These are phyloP conservation scores for Alca torda DNA, from an alignment of 2,797 vertebrate genomes.

Conservation along the genomic window DNA sequence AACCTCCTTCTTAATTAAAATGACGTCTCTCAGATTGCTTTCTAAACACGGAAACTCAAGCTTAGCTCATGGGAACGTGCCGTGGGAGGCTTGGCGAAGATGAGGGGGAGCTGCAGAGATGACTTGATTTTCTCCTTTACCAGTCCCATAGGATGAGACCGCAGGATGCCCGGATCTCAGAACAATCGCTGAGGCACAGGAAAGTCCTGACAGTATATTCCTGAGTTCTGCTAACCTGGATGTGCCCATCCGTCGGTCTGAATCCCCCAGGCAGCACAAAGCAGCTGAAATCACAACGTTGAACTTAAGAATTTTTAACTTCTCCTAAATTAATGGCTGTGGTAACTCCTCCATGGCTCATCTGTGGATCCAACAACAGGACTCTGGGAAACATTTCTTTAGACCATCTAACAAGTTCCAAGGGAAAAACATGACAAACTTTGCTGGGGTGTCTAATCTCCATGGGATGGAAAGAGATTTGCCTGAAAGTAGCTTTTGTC, in stretches of 20 bases:
- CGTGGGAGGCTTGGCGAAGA: not conserved
- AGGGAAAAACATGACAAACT: not conserved
- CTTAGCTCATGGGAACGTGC: not conserved
- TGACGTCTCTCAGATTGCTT: not conserved
- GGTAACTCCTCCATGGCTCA: not conserved
- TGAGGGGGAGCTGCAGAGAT: not conserved
- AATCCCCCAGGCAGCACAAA: not conserved
- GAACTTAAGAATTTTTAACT: not conserved
- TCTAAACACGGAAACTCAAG: accelerated
- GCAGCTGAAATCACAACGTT: not conserved
- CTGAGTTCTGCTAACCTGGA: not conserved
- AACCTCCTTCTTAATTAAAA: not conserved
- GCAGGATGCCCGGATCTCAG: not conserved
- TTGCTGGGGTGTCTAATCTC: not conserved
- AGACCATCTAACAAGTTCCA: not conserved
- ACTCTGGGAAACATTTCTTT: not conserved
- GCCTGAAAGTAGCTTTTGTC: not conserved
- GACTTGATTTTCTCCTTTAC: not conserved
- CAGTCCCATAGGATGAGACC: not conserved
- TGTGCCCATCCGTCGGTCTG: not conserved
- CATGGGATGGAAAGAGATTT: not conserved
- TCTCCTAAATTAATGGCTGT: not conserved
- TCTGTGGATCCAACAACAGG: not conserved
- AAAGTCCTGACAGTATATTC: not conserved
- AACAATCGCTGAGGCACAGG: not conserved